Percentiles rank a stretch among this genome's conserved stretches.
phyloP scores from a whole-genome alignment of 2,888 invertebrate genomes.

The Sphaerophoria rueppellii region DNA sequence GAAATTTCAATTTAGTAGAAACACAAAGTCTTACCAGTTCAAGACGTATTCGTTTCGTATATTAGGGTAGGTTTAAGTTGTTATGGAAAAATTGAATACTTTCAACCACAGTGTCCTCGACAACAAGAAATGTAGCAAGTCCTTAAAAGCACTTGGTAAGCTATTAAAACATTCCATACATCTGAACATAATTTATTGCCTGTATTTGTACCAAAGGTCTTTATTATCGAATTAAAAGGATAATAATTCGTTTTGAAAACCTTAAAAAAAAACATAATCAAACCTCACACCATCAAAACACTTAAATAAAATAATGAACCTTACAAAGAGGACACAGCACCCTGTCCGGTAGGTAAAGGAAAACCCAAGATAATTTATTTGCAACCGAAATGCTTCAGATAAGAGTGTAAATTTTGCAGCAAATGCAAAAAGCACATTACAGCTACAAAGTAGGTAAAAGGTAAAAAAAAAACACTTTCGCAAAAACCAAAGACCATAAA shows the following conservation, averaged over 20 bases:
- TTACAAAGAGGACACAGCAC: constrained; percentile 22
- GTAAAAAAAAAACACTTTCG: not conserved
- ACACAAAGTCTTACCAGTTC: too few species aligned
- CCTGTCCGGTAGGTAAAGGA: too few species aligned
- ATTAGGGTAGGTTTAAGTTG: too few species aligned
- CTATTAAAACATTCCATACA: constrained; percentile 17
- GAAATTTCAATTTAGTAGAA: too few species aligned
- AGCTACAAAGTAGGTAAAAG: constrained; percentile 18
- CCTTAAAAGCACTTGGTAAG: constrained; percentile 48
- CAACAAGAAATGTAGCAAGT: constrained; percentile 13
- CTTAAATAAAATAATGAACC: constrained; percentile 62
- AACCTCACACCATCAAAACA: constrained; percentile 42
- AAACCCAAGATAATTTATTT: constrained; percentile 68
- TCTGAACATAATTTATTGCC: constrained; percentile 53
- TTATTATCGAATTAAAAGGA: constrained; percentile 70
- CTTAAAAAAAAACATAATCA: constrained; percentile 23
- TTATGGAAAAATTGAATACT: too few species aligned
- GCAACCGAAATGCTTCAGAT: constrained; percentile 64
- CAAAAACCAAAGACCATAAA: constrained; percentile 25
- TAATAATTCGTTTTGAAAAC: constrained; percentile 49
- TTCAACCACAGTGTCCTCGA: too few species aligned
- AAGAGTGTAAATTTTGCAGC: constrained; percentile 80
- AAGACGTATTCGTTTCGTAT: too few species aligned
- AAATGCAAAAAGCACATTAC: constrained; percentile 78
- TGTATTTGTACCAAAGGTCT: constrained; percentile 44